Evolutionary conservation across 2,888 invertebrate genomes (phyloP), one percentile per base, ranked within the genome.

Genomic region (Maniola hyperantus): DNA sequence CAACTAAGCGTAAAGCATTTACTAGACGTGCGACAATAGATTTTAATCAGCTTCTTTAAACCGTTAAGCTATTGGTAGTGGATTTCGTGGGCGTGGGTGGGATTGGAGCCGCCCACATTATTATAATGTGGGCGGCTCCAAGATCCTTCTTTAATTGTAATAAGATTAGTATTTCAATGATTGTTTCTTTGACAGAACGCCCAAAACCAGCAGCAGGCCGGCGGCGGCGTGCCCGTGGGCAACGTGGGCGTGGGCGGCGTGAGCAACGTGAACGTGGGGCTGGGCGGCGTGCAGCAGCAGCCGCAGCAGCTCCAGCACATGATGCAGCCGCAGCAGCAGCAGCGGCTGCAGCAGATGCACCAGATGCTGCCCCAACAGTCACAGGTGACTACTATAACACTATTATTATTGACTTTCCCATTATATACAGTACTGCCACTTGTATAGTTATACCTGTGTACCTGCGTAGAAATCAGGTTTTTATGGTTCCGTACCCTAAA

Each of bases 261-360:
- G 58, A 80, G 85, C 71, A 77, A 76, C 68, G 83, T 83, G 50
- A 77, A 83, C 79, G 89, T 82, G 79, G 76, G 77, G 58, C 76
- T 82, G 62, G 80, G 80, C 71, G 79, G 75, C 76, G 88, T 83
- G 78, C 77, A 92, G 88, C 86, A 82, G 71, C 93, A 92, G 77
- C 89, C 86, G 76, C 91, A 84, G 71, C 92, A 86, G 76, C 92
- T 93, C 73, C 93, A 93, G 81, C 92, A 94, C 77, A 94, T 94
- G 85, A 94, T 94, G 86, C 93, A 92, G 71, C 94, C 89, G 79
- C 93, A 93, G 81, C 94, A 93, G 74, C 93, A 93, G 75, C 93
- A 93, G 75, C 89, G 93, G 75, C 83, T 92, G 80, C 93, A 91
- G 77, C 93, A 92, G 79, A 93, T 93, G 85, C 93, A 93, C 74